These are phyloP conservation scores for Celastrina argiolus DNA, from an alignment of 2,888 invertebrate species.

Conservation along the genomic window DNA sequence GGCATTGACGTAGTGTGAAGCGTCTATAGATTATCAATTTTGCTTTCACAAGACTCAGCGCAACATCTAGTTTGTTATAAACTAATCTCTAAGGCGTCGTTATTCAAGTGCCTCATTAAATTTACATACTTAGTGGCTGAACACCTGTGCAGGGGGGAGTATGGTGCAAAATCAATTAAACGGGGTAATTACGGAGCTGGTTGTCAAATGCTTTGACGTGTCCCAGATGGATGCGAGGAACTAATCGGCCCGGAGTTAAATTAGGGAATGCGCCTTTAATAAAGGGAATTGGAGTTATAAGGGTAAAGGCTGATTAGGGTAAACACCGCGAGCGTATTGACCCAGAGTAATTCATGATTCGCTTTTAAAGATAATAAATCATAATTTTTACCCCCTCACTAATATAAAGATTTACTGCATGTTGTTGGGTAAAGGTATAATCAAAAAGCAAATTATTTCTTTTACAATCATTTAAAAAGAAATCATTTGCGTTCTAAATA, in stretches of 20 bases:
- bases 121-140: neutral
- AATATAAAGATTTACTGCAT: too few relatives aligned
- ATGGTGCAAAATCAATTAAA: conserved; percentile 30
- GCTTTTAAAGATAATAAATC: too few relatives aligned
- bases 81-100: neutral
- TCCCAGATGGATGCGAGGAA: conserved; percentile 39
- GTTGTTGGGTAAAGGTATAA: too few relatives aligned
- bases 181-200: conserved; percentile 30
- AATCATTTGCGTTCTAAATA: too few relatives aligned
- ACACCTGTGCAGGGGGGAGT: neutral
- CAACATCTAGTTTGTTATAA: neutral
- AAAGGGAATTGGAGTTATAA: conserved; percentile 21
- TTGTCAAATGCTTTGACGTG: conserved; percentile 52
- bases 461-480: too few relatives aligned
- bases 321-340: neutral
- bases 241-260: conserved; percentile 24
- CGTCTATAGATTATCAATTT: too few relatives aligned
- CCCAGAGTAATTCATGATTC: too few relatives aligned
- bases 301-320: neutral
- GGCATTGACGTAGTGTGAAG: too few relatives aligned
- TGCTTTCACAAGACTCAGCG: too few relatives aligned
- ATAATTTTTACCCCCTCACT: too few relatives aligned
- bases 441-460: too few relatives aligned
- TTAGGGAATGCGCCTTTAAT: conserved; percentile 23
- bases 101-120: neutral